Evolutionary conservation across 2,113 vertebrate species (phyloP), one percentile per base, ranked within the genome.

Genomic region (Zosterops japonicus): DNA sequence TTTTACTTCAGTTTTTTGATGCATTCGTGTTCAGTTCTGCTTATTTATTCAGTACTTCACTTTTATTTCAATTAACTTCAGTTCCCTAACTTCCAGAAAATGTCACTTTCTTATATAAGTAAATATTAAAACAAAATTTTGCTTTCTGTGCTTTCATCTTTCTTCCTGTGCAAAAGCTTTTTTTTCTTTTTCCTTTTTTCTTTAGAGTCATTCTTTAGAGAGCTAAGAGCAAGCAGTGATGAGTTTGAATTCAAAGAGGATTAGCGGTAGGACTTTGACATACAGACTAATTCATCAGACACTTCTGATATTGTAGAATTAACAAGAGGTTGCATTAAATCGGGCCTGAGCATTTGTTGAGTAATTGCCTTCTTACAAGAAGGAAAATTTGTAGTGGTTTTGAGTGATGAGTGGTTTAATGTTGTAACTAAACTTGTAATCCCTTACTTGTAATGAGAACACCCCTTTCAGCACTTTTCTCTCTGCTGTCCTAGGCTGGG

Each of bases 301-400:
- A 22, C 55, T 91, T 83, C 36, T 93, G 50, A 77, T 95, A 87
- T 12, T 85, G 70, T 91, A 72, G 75, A 89, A 94, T 83, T 94
- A 94, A 87, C 42, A 53, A 65, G 87, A 87, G 47, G 25, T 86
- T 86, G 33, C 90, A 70, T 92, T 87, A 88, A 87, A 93, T 85
- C 17, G 61, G 71, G 83, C 64, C 50, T 85, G 46, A 94, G 63
- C 76, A 64, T 78, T 95, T 91, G 77, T 75, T 93, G 41, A 91
- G 46, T 95, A 97, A 93, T 93, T 89, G 61, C 46, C 20, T 79
- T 28, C 69, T 91, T 85, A 87, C 70, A 91, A 85, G 74, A 64
- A 75, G 74, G 69, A 84, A 75, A 78, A 93, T 70, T 50, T 55
- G 24, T 78, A 76, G 70, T 87, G 75, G 17, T 87, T 93, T 81